phyloP scores from a whole-genome alignment of 2,888 invertebrate species.

The Mythimna pallens region DNA sequence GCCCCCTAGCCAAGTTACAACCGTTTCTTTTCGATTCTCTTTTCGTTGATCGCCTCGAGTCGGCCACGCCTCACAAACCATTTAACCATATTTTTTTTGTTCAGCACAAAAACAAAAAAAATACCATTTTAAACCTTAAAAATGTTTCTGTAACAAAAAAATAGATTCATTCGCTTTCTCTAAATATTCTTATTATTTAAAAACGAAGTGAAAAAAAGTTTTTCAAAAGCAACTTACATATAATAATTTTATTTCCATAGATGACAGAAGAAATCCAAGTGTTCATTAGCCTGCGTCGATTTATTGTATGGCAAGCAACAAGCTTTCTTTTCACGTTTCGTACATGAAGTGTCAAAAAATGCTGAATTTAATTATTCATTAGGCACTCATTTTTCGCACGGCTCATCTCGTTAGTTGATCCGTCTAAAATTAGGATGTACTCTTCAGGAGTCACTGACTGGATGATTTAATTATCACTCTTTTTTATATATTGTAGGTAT shows the following conservation, averaged over 20 bases:
- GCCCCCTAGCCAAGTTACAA: too few species aligned
- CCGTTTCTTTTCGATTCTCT: too few species aligned
- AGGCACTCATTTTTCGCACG: slow-evolving; percentile 12
- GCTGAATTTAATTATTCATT: not conserved
- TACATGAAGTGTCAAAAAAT: slow-evolving; percentile 8
- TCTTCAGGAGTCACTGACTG: slow-evolving; percentile 43
- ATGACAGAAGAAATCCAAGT: not conserved
- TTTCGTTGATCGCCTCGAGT: too few species aligned
- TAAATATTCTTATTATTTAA: too few species aligned
- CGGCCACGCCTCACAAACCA: too few species aligned
- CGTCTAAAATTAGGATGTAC: slow-evolving; percentile 51
- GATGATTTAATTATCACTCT: slow-evolving; percentile 55
- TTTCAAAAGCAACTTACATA: too few species aligned
- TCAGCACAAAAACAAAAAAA: too few species aligned
- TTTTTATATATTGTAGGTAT: slow-evolving; percentile 14
- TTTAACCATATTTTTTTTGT: too few species aligned
- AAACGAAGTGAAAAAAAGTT: too few species aligned
- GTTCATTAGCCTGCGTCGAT: not conserved
- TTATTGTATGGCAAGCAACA: not conserved
- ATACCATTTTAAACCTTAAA: too few species aligned
- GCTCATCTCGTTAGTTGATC: slow-evolving; percentile 14
- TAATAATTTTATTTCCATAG: not conserved
- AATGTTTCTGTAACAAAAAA: too few species aligned
- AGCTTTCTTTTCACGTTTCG: not conserved
- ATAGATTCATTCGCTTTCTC: too few species aligned